Evolutionary conservation across 2,797 vertebrate genomes (phyloP), one percentile per base, ranked within the genome.

Genomic region (Halcyon smyrnensis): DNA sequence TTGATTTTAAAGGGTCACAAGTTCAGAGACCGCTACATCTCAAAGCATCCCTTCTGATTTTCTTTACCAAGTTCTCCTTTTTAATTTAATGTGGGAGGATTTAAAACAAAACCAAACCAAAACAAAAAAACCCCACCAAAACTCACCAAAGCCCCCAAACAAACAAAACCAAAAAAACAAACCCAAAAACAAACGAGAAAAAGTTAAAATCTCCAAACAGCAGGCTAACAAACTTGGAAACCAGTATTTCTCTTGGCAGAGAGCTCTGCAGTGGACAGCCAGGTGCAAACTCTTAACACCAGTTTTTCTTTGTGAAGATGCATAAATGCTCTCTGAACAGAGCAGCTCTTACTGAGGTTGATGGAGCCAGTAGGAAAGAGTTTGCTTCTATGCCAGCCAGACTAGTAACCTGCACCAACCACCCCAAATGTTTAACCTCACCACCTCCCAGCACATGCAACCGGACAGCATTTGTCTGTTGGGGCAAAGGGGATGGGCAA

Each of bases 1-100:
- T 95, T 87, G 77, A 94, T 75, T 89, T 86, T 80, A 75, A 93
- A 89, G 69, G 91, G 96, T 95, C 89, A 87, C 75, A 87, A 95
- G 96, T 95, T 96, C 93, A 95, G 60, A 90, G 64, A 27, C 84
- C 83, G 78, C 75, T 96, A 60, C 74, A 91, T 74, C 77, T 92
- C 85, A 83, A 95, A 93, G 73, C 90, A 91, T 77, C 74, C 65
- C 71, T 84, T 87, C 82, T 84, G 82, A 79, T 68, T 93, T 84
- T 45, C 65, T 91, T 93, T 79, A 91, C 64, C 53, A 84, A 87
- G 46, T 28, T 68, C 71, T 71, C 71, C 51, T 54, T 93, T 95
- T 76, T 90, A 92, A 92, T 94, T 94, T 93, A 71, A 90, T n/a
- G 68, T 83, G 84, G 80, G 88, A 96, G 41, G 56, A 75, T 27